Percentiles rank a stretch among this genome's conserved stretches.
phyloP scores from a whole-genome alignment of 92 coral and sea anemone species.

The Blastomussa wellsi region DNA sequence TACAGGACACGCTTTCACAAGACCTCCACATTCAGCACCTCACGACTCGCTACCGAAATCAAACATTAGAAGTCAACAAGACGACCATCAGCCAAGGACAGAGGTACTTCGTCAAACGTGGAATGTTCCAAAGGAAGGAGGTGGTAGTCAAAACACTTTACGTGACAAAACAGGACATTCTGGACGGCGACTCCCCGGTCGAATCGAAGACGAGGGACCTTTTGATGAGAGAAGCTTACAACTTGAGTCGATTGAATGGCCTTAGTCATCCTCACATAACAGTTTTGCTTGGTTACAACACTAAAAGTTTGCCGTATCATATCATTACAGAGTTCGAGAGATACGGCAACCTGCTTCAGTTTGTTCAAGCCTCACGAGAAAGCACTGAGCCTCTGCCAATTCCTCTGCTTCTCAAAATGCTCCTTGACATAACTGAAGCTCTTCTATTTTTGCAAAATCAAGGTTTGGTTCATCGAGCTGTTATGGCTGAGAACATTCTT shows the following conservation, averaged over 20 bases:
- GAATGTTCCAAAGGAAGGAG: conserved; percentile 22
- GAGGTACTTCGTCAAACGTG: conserved; percentile 3
- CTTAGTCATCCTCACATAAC: conserved; percentile 7
- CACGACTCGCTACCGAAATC: conserved; percentile 4
- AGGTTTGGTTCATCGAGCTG: conserved; percentile 13
- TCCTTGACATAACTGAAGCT: conserved; percentile 12
- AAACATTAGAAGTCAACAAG: conserved; percentile 17
- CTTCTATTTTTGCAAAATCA: background rate
- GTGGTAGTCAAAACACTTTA: conserved; percentile 7
- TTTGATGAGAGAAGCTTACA: conserved; percentile 12
- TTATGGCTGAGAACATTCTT: conserved; percentile 6
- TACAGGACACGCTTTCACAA: background rate
- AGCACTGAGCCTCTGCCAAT: background rate
- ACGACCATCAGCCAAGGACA: background rate
- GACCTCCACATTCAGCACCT: conserved; percentile 19
- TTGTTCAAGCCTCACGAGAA: background rate
- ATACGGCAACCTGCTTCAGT: conserved; percentile 10
- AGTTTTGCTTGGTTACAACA: conserved; percentile 7
- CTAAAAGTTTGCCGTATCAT: conserved; percentile 15
- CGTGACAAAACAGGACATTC: conserved; percentile 12
- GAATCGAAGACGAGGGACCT: background rate
- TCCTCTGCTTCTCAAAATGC: conserved; percentile 3
- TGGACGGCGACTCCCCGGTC: conserved; percentile 6
- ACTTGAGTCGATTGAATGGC: background rate
- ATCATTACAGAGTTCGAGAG: conserved; percentile 10